Percentiles rank a stretch among this genome's conserved stretches.
phyloP scores from a whole-genome alignment of 2,113 vertebrate species.

The Rhynchomys soricoides region DNA sequence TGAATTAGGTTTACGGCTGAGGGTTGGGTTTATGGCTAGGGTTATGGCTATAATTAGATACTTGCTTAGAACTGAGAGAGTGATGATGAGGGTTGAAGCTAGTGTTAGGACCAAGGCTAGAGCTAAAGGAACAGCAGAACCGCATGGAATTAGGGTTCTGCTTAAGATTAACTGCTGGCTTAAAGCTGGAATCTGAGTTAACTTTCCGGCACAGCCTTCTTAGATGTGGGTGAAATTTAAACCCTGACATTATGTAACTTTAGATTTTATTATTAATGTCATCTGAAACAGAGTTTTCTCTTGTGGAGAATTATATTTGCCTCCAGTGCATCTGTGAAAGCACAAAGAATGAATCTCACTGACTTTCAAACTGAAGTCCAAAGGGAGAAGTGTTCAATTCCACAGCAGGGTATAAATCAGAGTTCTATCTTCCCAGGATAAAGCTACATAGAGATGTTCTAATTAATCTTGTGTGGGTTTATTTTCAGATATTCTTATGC shows the following conservation, averaged over 20 bases:
- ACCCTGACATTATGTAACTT: neutral
- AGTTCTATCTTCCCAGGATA: neutral
- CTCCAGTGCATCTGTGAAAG: neutral
- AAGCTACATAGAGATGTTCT: neutral
- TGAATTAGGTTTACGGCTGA: neutral
- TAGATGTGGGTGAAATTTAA: slow-evolving; percentile 5
- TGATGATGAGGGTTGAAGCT: neutral
- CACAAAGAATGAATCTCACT: neutral
- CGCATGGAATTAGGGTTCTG: neutral
- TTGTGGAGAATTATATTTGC: neutral
- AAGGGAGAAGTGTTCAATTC: neutral
- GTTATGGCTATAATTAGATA: neutral
- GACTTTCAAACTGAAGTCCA: neutral
- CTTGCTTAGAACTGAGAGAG: slow-evolving; percentile 12
- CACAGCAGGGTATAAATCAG: neutral
- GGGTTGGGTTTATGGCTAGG: neutral
- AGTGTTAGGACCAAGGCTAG: neutral
- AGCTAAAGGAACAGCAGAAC: neutral
- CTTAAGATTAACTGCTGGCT: neutral
- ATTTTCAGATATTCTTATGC: neutral
- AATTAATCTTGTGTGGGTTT: neutral
- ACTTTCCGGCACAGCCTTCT: neutral
- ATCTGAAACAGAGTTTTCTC: neutral
- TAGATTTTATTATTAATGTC: neutral
- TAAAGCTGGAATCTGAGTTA: neutral